Evolutionary conservation across 2,888 invertebrate genomes (phyloP), one percentile per base, ranked within the genome.

Genomic region (Philaethria dido): DNA sequence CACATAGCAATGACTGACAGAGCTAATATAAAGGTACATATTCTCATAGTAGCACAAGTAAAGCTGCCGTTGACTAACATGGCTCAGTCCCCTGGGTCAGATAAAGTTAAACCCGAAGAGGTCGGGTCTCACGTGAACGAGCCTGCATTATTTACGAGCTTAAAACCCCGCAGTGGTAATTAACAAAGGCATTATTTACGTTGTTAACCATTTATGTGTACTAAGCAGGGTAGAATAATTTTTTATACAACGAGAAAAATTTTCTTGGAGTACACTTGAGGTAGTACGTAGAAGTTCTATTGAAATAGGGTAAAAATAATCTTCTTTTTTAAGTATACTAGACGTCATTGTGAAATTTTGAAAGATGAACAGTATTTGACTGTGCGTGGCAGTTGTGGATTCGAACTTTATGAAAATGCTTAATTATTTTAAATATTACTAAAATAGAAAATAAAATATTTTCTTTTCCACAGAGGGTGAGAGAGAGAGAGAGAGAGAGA

Each of bases 61-160:
- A 33, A 13, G 20, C 42, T 50, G 14, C 47, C 42, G 52, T 63
- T 63, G 60, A 54, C 63, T 59, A 45, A 60, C 63, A 33, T 48
- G 39, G 42, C 50, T 50, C 29, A 29, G 50, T 68, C 63, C 63
- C 45, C 29, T 11, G 59, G 44, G 67, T 52, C 33, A 63, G 67
- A 68, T 64, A 62, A 61, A 64, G 64, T 61, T 66, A 67, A 62
- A 20, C 66, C 66, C 57, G 45, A 67, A 64, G 61, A 65, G 64
- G 64, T 63, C 48, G 66, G 64, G 61, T 67, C 66, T 63, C 67
- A 68, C 63, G 67, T 66, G 68, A 72, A 73, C 69, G 61, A 52
- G 63, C 66, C 61, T 77, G 70, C 70, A 76, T 76, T 77, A 77
- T 77, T 77, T 73, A 77, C 72, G 70, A 59, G 66, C 72, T 69